phyloP scores from a whole-genome alignment of 2,888 invertebrate species.

The Phaonia tiefii region DNA sequence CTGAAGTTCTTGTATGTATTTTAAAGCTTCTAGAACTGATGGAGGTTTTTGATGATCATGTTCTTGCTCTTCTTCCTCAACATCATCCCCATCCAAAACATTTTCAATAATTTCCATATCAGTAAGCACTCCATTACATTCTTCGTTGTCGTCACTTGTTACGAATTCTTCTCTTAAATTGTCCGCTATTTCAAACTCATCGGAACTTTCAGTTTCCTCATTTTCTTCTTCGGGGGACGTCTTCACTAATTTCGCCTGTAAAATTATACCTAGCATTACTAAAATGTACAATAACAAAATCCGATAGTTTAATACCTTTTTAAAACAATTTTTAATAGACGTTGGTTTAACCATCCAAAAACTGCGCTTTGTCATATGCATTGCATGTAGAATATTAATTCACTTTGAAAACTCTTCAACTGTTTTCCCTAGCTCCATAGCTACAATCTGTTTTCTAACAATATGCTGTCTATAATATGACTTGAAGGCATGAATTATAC shows the following conservation, averaged over 20 bases:
- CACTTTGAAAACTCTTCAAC: too few relatives aligned
- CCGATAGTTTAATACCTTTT: too few relatives aligned
- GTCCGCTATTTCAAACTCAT: too few relatives aligned
- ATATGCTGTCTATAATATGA: slow-evolving; percentile 41
- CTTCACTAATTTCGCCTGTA: too few relatives aligned
- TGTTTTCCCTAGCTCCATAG: slow-evolving; percentile 36
- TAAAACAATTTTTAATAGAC: too few relatives aligned
- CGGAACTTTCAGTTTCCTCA: too few relatives aligned
- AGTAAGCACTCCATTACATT: too few relatives aligned
- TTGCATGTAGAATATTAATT: slow-evolving; percentile 39
- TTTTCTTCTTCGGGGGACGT: too few relatives aligned
- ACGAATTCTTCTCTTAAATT: too few relatives aligned
- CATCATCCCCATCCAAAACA: slow-evolving; percentile 47
- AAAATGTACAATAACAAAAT: too few relatives aligned
- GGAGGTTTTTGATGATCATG: slow-evolving; percentile 40
- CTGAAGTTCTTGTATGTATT: slow-evolving; percentile 52
- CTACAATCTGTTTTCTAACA: slow-evolving; percentile 38
- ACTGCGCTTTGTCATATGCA: slow-evolving; percentile 40
- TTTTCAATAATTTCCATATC: slow-evolving; percentile 49
- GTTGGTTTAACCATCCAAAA: slow-evolving; percentile 42
- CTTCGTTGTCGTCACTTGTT: too few relatives aligned
- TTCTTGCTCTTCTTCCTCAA: slow-evolving; percentile 45
- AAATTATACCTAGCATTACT: too few relatives aligned
- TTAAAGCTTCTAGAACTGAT: slow-evolving; percentile 48
- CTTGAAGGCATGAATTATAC: slow-evolving; percentile 50